Evolutionary conservation across 2,888 invertebrate genomes (phyloP).

Genomic region (Ditula angustiorana): DNA sequence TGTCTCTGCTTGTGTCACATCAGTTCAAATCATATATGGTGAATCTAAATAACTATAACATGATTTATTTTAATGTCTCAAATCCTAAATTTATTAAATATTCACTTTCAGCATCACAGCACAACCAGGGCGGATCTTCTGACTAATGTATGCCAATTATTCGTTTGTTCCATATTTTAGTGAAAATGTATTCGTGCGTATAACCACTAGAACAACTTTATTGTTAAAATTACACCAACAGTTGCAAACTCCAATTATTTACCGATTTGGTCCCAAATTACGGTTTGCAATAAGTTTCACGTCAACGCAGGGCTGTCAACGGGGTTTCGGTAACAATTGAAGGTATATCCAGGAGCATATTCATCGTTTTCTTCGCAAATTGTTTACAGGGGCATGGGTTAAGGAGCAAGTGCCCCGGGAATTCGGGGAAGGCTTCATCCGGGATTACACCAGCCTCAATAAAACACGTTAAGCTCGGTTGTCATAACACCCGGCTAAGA

Average conservation of each 20-base stretch:
- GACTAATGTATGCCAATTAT: background rate
- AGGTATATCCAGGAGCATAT: no score
- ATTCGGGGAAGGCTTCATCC: constrained; percentile 22
- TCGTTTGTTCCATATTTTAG: background rate
- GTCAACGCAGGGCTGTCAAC: background rate
- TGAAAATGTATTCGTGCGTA: background rate
- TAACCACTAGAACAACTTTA: background rate
- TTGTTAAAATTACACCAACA: background rate
- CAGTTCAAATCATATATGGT: no score
- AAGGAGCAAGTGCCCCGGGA: constrained; percentile 19
- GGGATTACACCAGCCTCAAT: constrained; percentile 27
- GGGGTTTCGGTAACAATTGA: background rate
- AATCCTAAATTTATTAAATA: no score
- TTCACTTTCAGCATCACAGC: no score
- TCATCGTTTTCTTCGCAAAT: constrained; percentile 11
- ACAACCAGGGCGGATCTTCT: no score
- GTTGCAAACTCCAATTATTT: constrained; percentile 8
- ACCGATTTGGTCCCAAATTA: background rate
- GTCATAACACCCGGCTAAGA: constrained; percentile 24
- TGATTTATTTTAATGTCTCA: no score
- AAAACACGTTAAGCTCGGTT: constrained; percentile 31
- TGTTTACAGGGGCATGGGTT: constrained; percentile 22
- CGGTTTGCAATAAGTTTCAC: background rate
- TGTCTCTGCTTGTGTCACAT: no score
- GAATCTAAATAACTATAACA: no score